Percentiles rank a stretch among this genome's conserved stretches.
These are phyloP conservation scores for Babylonia areolata DNA, from an alignment of 1,140 invertebrate species.

Conservation along the genomic window DNA sequence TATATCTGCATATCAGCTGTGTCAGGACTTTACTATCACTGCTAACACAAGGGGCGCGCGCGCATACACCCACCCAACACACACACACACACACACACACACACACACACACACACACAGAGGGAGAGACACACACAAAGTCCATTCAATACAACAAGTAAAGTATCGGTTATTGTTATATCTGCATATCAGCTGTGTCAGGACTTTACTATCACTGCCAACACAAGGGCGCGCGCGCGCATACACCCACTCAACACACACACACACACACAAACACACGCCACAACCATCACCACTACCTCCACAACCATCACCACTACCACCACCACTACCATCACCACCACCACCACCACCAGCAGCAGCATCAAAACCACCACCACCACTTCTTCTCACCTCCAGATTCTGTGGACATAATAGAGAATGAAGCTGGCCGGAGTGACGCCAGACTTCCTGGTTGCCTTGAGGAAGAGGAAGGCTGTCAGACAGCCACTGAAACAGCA, in stretches of 20 bases:
- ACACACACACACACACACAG: too few species aligned
- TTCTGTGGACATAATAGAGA: conserved; percentile 16
- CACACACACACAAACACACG: too few species aligned
- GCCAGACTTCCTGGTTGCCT: background rate
- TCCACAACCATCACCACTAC: background rate
- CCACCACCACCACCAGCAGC: too few species aligned
- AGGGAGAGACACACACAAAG: background rate
- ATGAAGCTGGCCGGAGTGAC: background rate
- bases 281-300: background rate
- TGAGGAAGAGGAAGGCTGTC: background rate
- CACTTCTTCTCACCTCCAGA: conserved; percentile 1
- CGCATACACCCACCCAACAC: too few species aligned
- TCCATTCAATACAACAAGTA: background rate
- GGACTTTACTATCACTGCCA: background rate
- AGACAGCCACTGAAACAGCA: conserved; percentile 7
- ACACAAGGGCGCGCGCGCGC: background rate
- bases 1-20: too few species aligned
- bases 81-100: too few species aligned
- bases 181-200: too few species aligned
- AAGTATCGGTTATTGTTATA: background rate
- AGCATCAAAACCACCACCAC: background rate
- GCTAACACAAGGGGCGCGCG: too few species aligned
- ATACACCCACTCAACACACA: too few species aligned
- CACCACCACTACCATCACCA: background rate
- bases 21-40: background rate